These are phyloP conservation scores for Xestobium rufovillosum DNA, from an alignment of 2,888 invertebrate species.

Conservation along the genomic window DNA sequence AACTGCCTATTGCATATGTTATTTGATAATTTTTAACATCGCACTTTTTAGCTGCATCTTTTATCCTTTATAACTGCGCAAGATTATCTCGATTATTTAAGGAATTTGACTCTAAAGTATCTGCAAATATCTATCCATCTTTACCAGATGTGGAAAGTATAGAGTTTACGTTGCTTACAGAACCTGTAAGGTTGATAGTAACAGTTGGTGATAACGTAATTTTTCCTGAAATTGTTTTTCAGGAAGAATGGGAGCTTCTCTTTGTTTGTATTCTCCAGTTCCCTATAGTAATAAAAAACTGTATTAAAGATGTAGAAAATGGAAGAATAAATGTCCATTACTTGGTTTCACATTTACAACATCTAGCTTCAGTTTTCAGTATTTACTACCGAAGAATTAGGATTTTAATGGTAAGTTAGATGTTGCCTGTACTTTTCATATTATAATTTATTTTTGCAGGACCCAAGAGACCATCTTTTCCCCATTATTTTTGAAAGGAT, in stretches of 20 bases:
- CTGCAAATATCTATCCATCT: constrained; percentile 50
- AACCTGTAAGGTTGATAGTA: constrained; percentile 49
- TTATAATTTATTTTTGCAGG: constrained; percentile 47
- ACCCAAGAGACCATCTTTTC: constrained; percentile 58
- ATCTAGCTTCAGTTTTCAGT: constrained; percentile 60
- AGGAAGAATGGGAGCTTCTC: constrained; percentile 74
- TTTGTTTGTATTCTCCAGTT: constrained; percentile 60
- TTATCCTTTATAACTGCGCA: constrained; percentile 72
- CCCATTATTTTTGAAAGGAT: constrained; percentile 62
- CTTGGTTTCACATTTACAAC: constrained; percentile 56
- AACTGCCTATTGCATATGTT: too few relatives aligned
- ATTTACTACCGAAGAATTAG: constrained; percentile 64
- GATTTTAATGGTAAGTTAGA: constrained; percentile 57
- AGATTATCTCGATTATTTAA: constrained; percentile 59
- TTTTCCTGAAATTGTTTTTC: constrained; percentile 34
- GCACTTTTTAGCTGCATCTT: constrained; percentile 57
- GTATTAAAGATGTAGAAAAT: constrained; percentile 44
- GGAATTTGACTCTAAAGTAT: constrained; percentile 53
- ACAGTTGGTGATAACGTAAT: not conserved
- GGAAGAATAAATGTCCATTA: constrained; percentile 56
- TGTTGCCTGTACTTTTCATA: constrained; percentile 3
- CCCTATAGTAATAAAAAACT: constrained; percentile 52
- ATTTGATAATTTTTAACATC: too few relatives aligned
- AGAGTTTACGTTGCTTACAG: constrained; percentile 55
- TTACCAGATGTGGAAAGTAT: constrained; percentile 51